Evolutionary conservation across 2,113 vertebrate species (phyloP).

Genomic region (Orientallactaga bullata): DNA sequence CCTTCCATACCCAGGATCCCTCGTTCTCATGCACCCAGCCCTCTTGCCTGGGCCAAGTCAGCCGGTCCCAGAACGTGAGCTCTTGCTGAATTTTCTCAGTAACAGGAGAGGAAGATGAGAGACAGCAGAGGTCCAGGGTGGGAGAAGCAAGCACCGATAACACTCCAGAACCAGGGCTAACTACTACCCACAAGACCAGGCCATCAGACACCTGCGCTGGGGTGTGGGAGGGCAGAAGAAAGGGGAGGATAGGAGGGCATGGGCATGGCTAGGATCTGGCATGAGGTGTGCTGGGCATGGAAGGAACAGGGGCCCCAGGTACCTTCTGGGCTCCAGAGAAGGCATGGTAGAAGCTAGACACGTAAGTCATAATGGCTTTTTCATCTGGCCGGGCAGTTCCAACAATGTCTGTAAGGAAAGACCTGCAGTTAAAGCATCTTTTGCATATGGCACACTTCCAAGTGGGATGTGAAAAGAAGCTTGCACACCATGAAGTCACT

Average conservation of each 20-base stretch:
- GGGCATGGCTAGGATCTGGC: conserved; percentile 68
- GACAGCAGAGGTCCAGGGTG: neutral
- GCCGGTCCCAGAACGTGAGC: neutral
- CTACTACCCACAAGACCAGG: conserved; percentile 82
- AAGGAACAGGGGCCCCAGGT: conserved; percentile 89
- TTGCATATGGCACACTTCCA: neutral
- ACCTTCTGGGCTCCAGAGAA: conserved; percentile 99
- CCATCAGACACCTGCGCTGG: conserved; percentile 80
- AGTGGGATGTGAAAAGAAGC: neutral
- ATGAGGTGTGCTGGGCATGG: conserved; percentile 82
- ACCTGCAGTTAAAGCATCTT: conserved; percentile 83
- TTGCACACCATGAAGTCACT: neutral
- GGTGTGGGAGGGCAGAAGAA: conserved; percentile 73
- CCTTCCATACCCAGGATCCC: neutral
- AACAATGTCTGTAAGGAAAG: conserved; percentile 96
- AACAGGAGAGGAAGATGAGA: neutral
- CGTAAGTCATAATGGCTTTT: conserved; percentile 99
- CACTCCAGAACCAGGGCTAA: conserved; percentile 83
- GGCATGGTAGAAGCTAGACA: conserved; percentile 99
- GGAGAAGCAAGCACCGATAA: neutral
- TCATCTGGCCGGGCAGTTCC: conserved; percentile 99
- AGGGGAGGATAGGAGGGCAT: conserved; percentile 80
- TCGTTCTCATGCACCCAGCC: neutral
- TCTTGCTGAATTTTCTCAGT: neutral
- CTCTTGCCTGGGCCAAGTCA: neutral